Evolutionary conservation across 2,113 vertebrate genomes (phyloP), one percentile per base, ranked within the genome.

Genomic region (Fregetta grallaria): DNA sequence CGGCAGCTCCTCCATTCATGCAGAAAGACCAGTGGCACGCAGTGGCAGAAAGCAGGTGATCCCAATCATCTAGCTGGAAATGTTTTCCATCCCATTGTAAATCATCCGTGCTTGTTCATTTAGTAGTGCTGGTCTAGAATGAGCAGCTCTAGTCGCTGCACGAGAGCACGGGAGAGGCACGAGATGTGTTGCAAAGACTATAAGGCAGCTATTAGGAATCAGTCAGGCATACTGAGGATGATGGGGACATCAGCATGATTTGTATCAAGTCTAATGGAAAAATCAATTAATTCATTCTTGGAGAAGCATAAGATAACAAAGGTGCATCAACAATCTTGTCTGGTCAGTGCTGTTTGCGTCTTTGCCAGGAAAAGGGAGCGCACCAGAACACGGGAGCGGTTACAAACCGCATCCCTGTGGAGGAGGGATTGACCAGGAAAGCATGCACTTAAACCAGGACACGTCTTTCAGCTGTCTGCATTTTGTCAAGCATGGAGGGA

Each of bases 351-450:
- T 86, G 38, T 53, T 83, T 80, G 49, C 18, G 4, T 66, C 63
- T 75, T 76, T 89, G 38, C 17, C 72, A 91, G 59, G 42, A 62
- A 62, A 73, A 55, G 30, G 59, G 44, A 87, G 40, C 2, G 1
- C 56, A 59, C 18, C 30, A 36, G 62, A 91, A 49, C 36, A 42
- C 0, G 0, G 47, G 20, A 67, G 66, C 0, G 0, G 59, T 45
- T 80, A 42, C 65, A 63, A 74, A 65, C 25, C 0, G 0, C 40
- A 29, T 50, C 50, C 59, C 49, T 52, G 29, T 0, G 3, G 42
- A 91, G 38, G 9, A 73, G 45, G 47, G 71, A 72, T 10, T 56
- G 77, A 78, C 18, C 74, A 86, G 36, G 56, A 23, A 50, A 79
- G 56, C 30, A 29, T 3, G 11, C 12, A 38, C 34, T 62, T 73